Percentiles rank a stretch among this genome's conserved stretches.
These are phyloP conservation scores for Drosophila parvula DNA, from an alignment of 1,140 invertebrate genomes.

Conservation along the genomic window DNA sequence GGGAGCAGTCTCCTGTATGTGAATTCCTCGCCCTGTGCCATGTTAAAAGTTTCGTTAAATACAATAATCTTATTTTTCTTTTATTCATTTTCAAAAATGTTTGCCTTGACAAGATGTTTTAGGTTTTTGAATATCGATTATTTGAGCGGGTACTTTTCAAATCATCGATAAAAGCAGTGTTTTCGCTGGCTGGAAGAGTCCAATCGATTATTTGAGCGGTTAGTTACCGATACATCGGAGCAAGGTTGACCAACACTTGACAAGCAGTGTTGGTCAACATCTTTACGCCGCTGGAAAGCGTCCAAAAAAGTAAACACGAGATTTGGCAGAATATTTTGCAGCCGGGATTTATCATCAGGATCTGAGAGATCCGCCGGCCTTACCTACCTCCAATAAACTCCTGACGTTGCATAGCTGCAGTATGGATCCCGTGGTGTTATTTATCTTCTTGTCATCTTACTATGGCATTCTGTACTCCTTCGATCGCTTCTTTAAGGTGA, in stretches of 20 bases:
- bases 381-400: conserved; percentile 23
- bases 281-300: conserved; percentile 1
- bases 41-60: not conserved
- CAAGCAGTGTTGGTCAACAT: not conserved
- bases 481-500: conserved; percentile 89
- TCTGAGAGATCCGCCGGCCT: not conserved
- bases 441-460: conserved; percentile 80
- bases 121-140: not conserved
- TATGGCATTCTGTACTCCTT: conserved; percentile 89
- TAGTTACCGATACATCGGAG: not conserved
- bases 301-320: conserved; percentile 13
- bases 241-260: not conserved
- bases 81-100: not conserved
- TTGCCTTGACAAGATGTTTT: too few relatives aligned
- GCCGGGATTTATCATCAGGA: not conserved
- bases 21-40: not conserved
- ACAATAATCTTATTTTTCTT: not conserved
- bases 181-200: too few relatives aligned
- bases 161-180: too few relatives aligned
- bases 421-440: conserved; percentile 80
- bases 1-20: conserved; percentile 14
- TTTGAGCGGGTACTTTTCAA: not conserved
- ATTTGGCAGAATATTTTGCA: conserved; percentile 7
- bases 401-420: conserved; percentile 1
- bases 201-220: too few relatives aligned